phyloP scores from a whole-genome alignment of 2,113 vertebrate genomes.

The Callaeas wilsoni region DNA sequence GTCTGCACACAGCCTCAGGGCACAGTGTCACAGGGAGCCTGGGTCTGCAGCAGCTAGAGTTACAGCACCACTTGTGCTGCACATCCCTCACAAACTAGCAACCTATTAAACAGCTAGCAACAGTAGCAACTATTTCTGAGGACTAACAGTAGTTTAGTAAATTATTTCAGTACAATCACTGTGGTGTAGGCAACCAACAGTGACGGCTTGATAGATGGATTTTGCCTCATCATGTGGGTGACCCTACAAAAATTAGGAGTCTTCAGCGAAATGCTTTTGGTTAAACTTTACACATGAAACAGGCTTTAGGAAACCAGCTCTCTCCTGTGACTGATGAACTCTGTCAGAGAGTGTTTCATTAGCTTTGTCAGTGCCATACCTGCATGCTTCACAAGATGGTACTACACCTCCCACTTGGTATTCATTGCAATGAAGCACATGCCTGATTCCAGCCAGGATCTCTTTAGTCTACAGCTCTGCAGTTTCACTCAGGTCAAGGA shows the following conservation, averaged over 20 bases:
- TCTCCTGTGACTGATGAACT: neutral
- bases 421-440: neutral
- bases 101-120: neutral
- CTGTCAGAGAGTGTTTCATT: neutral
- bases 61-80: accelerated
- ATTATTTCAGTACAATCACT: neutral
- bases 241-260: neutral
- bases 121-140: neutral
- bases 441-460: neutral
- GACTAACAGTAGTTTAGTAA: neutral
- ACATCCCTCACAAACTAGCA: neutral
- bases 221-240: neutral
- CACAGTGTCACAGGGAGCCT: accelerated
- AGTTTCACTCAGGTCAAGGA: neutral
- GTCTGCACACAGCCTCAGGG: neutral
- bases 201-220: neutral
- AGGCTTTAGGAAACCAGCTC: neutral
- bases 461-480: neutral
- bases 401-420: neutral
- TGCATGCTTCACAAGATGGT: neutral
- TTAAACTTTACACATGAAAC: neutral
- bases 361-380: neutral
- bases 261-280: neutral
- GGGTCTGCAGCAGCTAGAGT: neutral
- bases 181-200: neutral